Conservation (phyloP, 2,113 vertebrate species). For the Heptranchias perlo region DNA sequence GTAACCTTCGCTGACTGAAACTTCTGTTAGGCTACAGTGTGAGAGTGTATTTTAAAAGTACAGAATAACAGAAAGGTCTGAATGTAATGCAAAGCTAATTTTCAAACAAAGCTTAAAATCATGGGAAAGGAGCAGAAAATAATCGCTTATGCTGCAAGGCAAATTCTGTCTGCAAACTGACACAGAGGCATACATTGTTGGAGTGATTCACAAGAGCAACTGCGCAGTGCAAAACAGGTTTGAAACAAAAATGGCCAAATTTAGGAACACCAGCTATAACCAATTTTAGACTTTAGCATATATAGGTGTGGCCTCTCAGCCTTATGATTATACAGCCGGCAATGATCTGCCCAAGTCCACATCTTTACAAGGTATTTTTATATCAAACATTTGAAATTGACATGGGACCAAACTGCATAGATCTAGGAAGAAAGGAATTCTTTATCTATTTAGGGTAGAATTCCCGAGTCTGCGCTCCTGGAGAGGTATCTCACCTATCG, state of each 20-base stretch:
- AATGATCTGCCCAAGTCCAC: neutral
- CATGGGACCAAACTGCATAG: neutral
- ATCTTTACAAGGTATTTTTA: neutral
- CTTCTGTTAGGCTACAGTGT: neutral
- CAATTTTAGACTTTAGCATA: neutral
- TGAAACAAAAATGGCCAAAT: neutral
- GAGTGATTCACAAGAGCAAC: neutral
- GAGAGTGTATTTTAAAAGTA: neutral
- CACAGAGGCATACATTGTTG: neutral
- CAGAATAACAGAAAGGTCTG: neutral
- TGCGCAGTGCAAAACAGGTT: neutral
- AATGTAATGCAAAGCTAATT: neutral
- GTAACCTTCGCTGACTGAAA: neutral
- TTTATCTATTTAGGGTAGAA: neutral
- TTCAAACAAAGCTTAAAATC: neutral
- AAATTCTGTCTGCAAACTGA: neutral
- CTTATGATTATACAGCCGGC: neutral
- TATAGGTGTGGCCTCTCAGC: neutral
- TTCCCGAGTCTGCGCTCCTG: neutral
- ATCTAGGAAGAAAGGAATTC: neutral
- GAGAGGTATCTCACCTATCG: neutral
- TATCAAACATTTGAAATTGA: neutral
- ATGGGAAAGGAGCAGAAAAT: neutral
- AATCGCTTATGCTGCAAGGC: neutral
- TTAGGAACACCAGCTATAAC: neutral